These are phyloP conservation scores for Condylostylus longicornis DNA, from an alignment of 1,140 invertebrate species.

Conservation along the genomic window DNA sequence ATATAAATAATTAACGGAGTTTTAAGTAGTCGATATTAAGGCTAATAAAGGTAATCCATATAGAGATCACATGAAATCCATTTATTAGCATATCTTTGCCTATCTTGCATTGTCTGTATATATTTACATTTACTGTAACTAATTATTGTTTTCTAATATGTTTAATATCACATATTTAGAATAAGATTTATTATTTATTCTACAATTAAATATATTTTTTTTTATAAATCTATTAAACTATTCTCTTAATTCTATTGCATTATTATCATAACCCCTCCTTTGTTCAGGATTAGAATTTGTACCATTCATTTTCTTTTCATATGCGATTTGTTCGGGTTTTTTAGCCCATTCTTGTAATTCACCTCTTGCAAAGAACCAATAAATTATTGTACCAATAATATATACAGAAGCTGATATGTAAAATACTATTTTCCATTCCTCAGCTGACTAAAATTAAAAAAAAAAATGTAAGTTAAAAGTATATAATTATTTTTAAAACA, in stretches of 20 bases:
- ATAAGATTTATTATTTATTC: too few species aligned
- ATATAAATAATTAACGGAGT: too few species aligned
- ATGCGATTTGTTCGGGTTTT: constrained; percentile 20
- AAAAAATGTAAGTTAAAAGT: constrained; percentile 7
- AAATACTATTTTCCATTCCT: constrained; percentile 71
- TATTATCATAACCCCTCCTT: constrained; percentile 13
- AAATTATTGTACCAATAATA: constrained; percentile 58
- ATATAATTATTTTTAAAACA: not conserved
- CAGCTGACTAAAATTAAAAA: constrained; percentile 41
- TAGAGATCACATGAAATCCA: too few species aligned
- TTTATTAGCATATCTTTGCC: too few species aligned
- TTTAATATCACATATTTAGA: too few species aligned
- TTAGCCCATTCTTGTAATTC: constrained; percentile 64
- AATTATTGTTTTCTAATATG: too few species aligned
- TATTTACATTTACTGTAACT: too few species aligned
- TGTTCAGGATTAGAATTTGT: constrained; percentile 20
- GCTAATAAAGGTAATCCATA: too few species aligned
- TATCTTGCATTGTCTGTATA: too few species aligned
- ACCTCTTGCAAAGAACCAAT: constrained; percentile 63
- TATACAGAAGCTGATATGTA: constrained; percentile 66
- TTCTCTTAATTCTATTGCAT: constrained; percentile 21
- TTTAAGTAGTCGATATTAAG: too few species aligned
- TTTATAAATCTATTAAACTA: too few species aligned
- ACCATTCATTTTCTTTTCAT: constrained; percentile 17
- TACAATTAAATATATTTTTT: too few species aligned